These are phyloP conservation scores for Drosophila jambulina DNA, from an alignment of 1,140 invertebrate genomes.

Conservation along the genomic window DNA sequence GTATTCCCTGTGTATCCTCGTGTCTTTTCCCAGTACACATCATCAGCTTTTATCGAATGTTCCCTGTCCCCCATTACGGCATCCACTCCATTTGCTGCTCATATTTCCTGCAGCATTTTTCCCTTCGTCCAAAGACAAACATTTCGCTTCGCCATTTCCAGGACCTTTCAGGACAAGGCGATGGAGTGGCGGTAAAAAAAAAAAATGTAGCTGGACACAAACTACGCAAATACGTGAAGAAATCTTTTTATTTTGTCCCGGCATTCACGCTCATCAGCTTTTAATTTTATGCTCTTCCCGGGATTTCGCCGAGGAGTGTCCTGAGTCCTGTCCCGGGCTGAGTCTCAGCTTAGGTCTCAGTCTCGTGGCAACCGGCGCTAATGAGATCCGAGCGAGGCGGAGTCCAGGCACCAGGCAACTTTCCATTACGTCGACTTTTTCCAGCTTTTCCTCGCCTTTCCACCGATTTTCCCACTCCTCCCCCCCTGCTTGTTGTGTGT, in stretches of 20 bases:
- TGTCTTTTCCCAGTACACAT: slow-evolving; percentile 4
- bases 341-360: slow-evolving; percentile 25
- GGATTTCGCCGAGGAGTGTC: slow-evolving; percentile 14
- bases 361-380: slow-evolving; percentile 68
- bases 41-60: slow-evolving; percentile 37
- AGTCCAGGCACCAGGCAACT: slow-evolving; percentile 62
- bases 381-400: slow-evolving; percentile 74
- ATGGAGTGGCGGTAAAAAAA: slow-evolving; percentile 8
- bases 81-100: slow-evolving; percentile 25
- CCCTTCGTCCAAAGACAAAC: slow-evolving; percentile 31
- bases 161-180: background rate
- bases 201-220: slow-evolving; percentile 44
- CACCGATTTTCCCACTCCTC: slow-evolving; percentile 19
- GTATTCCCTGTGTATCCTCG: background rate
- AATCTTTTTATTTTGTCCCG: slow-evolving; percentile 80
- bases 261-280: slow-evolving; percentile 82
- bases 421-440: slow-evolving; percentile 75
- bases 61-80: slow-evolving; percentile 3
- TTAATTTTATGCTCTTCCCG: slow-evolving; percentile 80
- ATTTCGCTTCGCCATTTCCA: slow-evolving; percentile 18
- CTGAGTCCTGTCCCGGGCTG: slow-evolving; percentile 19
- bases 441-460: slow-evolving; percentile 39
- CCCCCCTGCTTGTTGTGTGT: slow-evolving; percentile 54
- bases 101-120: slow-evolving; percentile 54
- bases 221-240: slow-evolving; percentile 73